phyloP scores from a whole-genome alignment of 1,140 invertebrate genomes.

The Mactra quadrangularis region DNA sequence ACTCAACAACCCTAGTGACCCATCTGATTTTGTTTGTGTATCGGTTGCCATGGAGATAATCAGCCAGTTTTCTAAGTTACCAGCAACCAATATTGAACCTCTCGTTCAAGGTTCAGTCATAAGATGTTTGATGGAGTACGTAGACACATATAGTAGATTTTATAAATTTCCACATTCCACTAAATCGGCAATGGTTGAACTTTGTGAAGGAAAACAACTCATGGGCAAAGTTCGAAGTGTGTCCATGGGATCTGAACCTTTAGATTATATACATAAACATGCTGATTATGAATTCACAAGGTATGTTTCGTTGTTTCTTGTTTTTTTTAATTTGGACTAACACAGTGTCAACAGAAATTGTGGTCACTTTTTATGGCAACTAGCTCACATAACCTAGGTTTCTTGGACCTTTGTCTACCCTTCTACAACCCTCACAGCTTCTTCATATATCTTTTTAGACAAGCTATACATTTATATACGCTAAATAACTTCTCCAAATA shows the following conservation, averaged over 20 bases:
- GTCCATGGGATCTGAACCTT: slow-evolving; percentile 40
- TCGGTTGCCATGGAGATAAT: slow-evolving; percentile 51
- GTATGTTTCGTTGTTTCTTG: neutral
- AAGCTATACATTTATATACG: no score
- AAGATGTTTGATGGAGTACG: slow-evolving; percentile 23
- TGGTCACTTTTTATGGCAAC: no score
- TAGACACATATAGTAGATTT: slow-evolving; percentile 21
- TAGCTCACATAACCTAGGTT: no score
- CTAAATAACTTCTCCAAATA: no score
- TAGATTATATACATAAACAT: slow-evolving; percentile 44
- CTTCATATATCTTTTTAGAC: no score
- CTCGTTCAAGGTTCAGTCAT: neutral
- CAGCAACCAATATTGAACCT: neutral
- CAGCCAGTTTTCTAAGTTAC: slow-evolving; percentile 16
- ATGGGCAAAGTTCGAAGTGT: slow-evolving; percentile 36
- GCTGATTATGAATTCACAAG: slow-evolving; percentile 20
- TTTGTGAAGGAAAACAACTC: slow-evolving; percentile 31
- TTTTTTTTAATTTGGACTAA: neutral
- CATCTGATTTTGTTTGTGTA: slow-evolving; percentile 4
- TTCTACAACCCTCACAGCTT: neutral
- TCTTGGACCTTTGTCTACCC: no score
- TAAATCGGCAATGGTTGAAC: neutral
- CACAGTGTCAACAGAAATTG: no score
- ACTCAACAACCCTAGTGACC: slow-evolving; percentile 8
- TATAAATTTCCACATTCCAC: slow-evolving; percentile 5